Conservation (phyloP, 1,140 invertebrate species). For the Aphis craccivora region DNA sequence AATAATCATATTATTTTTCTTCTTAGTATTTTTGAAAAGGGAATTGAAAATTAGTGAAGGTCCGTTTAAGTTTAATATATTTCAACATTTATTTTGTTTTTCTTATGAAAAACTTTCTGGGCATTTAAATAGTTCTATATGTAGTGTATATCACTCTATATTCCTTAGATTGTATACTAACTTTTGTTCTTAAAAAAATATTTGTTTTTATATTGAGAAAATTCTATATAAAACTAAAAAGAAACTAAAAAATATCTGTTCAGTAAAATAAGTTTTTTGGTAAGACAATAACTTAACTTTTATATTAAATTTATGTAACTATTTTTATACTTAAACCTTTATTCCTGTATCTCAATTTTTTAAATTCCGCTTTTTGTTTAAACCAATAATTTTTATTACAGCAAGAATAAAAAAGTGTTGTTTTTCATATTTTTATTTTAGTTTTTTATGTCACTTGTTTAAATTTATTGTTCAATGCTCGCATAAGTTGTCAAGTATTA, state of each 20-base stretch:
- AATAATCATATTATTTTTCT: not conserved
- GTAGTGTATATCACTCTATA: not conserved
- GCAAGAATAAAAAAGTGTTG: not conserved
- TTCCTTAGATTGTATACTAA: not conserved
- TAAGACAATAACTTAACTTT: not conserved
- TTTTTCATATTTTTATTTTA: not conserved
- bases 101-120: not conserved
- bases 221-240: not conserved
- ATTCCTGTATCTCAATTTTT: not conserved
- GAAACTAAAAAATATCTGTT: not conserved
- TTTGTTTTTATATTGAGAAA: not conserved
- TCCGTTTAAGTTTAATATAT: not conserved
- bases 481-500: conserved; percentile 30
- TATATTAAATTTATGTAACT: not conserved
- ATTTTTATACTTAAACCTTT: not conserved
- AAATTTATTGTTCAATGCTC: conserved; percentile 21
- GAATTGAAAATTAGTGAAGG: not conserved
- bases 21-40: not conserved
- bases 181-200: not conserved
- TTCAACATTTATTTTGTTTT: not conserved
- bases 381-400: not conserved
- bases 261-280: not conserved
- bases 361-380: not conserved
- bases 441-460: not conserved
- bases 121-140: not conserved